phyloP scores from a whole-genome alignment of 2,797 vertebrate species.

The Ambastaia sidthimunki region DNA sequence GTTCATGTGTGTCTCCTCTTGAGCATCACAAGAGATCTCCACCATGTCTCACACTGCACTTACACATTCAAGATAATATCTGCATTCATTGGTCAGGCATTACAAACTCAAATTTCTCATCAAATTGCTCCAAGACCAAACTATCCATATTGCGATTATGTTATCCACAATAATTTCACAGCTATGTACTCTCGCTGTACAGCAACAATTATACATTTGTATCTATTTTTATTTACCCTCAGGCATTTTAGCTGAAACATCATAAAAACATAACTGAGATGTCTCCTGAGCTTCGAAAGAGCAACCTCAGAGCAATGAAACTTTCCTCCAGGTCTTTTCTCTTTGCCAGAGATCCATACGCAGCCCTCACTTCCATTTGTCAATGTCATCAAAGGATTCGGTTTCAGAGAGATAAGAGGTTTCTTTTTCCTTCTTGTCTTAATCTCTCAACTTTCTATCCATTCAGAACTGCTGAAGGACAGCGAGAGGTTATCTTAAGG shows the following conservation, averaged over 20 bases:
- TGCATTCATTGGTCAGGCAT: neutral
- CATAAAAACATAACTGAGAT: conserved; percentile 13
- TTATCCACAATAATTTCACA: neutral
- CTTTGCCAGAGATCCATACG: conserved; percentile 55
- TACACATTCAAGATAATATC: neutral
- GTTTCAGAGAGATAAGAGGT: conserved; percentile 71
- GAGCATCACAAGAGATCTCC: neutral
- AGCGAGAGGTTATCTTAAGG: conserved; percentile 69
- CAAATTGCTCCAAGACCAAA: neutral
- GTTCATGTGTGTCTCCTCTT: neutral
- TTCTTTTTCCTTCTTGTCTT: conserved; percentile 41
- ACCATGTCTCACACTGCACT: neutral
- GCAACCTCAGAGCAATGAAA: conserved; percentile 19
- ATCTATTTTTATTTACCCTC: neutral
- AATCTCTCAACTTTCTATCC: conserved; percentile 65
- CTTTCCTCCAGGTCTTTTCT: conserved; percentile 44
- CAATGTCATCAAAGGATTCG: conserved; percentile 74
- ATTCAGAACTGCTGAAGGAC: conserved; percentile 70
- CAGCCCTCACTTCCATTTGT: conserved; percentile 63
- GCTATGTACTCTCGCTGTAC: neutral
- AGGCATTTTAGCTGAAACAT: neutral
- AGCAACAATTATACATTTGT: neutral
- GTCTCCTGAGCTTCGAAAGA: neutral
- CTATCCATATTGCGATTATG: neutral
- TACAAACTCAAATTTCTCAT: neutral